Evolutionary conservation across 2,797 vertebrate genomes (phyloP), one percentile per base, ranked within the genome.

Genomic region (Paramormyrops hopkinsi): DNA sequence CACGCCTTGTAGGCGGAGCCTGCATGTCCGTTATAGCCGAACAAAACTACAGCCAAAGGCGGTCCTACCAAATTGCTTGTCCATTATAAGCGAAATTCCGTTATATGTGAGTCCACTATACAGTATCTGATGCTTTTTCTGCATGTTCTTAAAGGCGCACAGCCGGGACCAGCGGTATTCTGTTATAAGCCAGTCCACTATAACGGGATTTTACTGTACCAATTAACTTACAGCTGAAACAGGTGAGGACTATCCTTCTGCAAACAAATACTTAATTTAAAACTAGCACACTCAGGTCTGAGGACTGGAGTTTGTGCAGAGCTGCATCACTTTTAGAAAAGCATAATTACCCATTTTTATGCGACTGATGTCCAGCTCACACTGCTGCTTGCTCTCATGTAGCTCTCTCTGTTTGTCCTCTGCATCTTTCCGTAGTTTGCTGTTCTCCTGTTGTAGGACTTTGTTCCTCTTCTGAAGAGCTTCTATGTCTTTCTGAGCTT

Each of bases 381-480:
- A 93, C 9, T 94, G 94, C 59, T 96, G 96, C 53, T 94, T 95
- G 69, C 93, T 95, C 90, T 94, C 95, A 2, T 95, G 94, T 85
- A 98, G 92, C 86, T 93, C 94, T 51, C 93, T 92, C 88, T 95
- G 96, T 90, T 96, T 96, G 65, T 96, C 93, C 92, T 96, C 94
- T 53, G 97, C 93, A 89, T 91, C 89, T 91, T 89, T 84, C 83
- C 89, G 94, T 76, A 95, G 91, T 44, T 62, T 93, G 90, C 92
- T 93, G 73, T 95, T 96, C 92, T 96, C 95, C 86, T 94, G 93
- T 90, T 93, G 95, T 1, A 98, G 94, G 2, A 96, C 97, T 86
- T 95, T 89, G 46, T 97, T 96, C 92, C 97, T 96, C n/a, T 91
- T 93, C 90, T 96, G 97, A 33, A 98, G 93, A 3, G 95, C 94